Evolutionary conservation across 2,888 invertebrate genomes (phyloP), one percentile per base, ranked within the genome.

Genomic region (Drosophila planitibia): DNA sequence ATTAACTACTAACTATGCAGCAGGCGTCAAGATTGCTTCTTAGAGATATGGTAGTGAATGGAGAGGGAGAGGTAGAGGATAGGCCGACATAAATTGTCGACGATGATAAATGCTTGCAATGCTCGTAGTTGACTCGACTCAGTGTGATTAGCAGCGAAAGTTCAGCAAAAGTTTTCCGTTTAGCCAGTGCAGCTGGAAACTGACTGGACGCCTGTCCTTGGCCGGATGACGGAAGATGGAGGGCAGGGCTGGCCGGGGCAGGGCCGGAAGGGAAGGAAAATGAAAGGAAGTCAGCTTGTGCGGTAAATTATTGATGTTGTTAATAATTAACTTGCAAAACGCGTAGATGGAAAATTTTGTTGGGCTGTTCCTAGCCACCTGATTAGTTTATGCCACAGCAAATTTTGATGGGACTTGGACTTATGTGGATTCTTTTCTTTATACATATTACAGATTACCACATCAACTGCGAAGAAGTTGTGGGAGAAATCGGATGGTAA

Each of bases 391-490:
- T 25, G 44, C 16, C 25, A 32, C 44, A 55, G 19, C 5, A 54
- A 51, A 55, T 47, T 16, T 70, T 52, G 0, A 22, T 5, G 35
- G 3, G n/a, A 59, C 32, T 49, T 16, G 28, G 3, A 53, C 37
- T 68, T 33, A 57, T 70, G 53, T 22, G 41, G 16, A 7, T 54
- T 54, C 12, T 44, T 39, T 19, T 83, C 73, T 80, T 57, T 39
- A 12, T n/a, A 71, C 82, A 76, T 91, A 72, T 95, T 95, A 67
- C 95, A 98, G 98, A 97, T 98, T 94, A 97, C 97, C 94, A 97
- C 98, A 93, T 96, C 98, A 94, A 97, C 98, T 94, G 97, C 98
- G 94, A 98, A 98, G 94, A 98, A 98, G 94, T 94, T 98, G 94
- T 98, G 98, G 98, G 97, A 96, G 94, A 97, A 96, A 93, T 96